These are phyloP conservation scores for Cyrtonyx montezumae DNA, from an alignment of 2,113 vertebrate genomes.

Conservation along the genomic window DNA sequence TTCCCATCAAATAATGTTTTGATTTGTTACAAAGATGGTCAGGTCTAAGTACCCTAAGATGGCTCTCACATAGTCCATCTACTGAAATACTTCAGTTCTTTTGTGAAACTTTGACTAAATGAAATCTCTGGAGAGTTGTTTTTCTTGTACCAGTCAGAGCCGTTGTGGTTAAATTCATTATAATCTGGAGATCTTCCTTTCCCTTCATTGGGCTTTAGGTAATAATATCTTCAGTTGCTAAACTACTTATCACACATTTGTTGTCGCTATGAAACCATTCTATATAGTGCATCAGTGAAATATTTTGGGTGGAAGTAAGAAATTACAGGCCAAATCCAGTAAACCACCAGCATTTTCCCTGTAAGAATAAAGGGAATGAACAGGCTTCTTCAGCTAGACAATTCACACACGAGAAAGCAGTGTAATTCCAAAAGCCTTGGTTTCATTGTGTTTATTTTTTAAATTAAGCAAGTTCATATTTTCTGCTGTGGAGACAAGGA, in stretches of 20 bases:
- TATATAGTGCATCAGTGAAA: neutral
- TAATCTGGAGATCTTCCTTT: neutral
- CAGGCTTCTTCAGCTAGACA: accelerated
- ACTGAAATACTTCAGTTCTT: neutral
- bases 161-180: neutral
- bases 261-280: neutral
- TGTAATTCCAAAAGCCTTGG: neutral
- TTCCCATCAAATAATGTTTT: neutral
- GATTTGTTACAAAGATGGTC: neutral
- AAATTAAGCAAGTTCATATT: slow-evolving; percentile 2
- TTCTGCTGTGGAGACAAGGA: neutral
- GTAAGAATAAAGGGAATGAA: neutral
- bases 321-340: neutral
- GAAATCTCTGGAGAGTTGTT: neutral
- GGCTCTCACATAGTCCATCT: neutral
- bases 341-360: neutral
- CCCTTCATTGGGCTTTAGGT: neutral
- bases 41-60: neutral
- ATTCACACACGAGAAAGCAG: accelerated
- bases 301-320: neutral
- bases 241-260: neutral
- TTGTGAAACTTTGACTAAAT: neutral
- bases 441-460: neutral
- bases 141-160: neutral
- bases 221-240: neutral